Base-by-base conservation (phyloP, 1,140 invertebrate genomes). In the Drosophila pruinosa region DNA sequence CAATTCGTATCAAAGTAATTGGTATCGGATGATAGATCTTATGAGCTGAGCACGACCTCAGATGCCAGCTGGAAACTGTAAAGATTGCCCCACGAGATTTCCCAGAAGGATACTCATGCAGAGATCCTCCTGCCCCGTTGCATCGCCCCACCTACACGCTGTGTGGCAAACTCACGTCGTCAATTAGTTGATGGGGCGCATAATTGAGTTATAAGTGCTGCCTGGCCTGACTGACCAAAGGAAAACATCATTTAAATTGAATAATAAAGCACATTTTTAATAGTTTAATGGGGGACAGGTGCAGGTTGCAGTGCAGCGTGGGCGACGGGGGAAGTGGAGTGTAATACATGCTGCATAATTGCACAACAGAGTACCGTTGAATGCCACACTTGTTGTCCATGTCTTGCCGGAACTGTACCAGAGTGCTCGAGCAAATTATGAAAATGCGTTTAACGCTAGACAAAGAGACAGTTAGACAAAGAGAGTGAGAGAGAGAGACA, bases 201-300 rank as follows among this genome's bases (percentile, higher is more conserved):
- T 88, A 88, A 88, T 89, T 88, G 82, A 85, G 80, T 81, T 85
- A 81, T 86, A 86, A 81, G 56, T 73, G 77, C 47, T 21, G 24
- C 53, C 48, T 43, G 36, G 26, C 34, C 59, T 54, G 45, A 22
- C 34, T 34, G 31, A 48, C 12, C 39, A 58, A 48, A 43, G 62
- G 62, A 64, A 64, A 58, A 62, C 56, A 71, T 47, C 31, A 68
- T 67, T 75, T 73, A 77, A 85, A 80, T 81, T 76, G 73, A 86
- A 81, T 88, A 81, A 88, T 86, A 86, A 81, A 85, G 67, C 58
- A 76, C 26, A 48, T 65, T 65, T 79, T 68, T 86, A 86, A 81
- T 88, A 58, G 76, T 69, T 71, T 86, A 85, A 85, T 86, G 63
- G 8, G 43, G 22, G 34, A 26, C 43, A 56, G 38, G 47, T 72